These are phyloP conservation scores for Oryzias curvinotus DNA, from an alignment of 2,113 vertebrate species.

Conservation along the genomic window DNA sequence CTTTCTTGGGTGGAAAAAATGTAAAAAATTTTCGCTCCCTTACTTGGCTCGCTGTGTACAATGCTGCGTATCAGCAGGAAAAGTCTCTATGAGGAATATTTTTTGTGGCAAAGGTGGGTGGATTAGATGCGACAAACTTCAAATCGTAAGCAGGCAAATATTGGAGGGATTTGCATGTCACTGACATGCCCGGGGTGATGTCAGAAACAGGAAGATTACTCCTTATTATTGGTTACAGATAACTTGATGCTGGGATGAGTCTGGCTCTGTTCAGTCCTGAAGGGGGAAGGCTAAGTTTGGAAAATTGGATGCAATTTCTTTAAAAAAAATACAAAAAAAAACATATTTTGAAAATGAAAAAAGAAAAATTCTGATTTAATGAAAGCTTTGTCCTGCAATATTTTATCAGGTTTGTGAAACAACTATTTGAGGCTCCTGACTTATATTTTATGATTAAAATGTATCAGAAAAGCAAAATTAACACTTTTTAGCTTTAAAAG, in stretches of 20 bases:
- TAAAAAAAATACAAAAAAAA: no score
- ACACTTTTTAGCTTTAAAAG: no score
- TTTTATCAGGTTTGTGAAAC: no score
- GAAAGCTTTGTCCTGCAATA: no score
- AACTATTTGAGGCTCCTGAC: no score
- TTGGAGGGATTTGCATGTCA: conserved; percentile 44
- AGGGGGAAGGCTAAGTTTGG: not conserved
- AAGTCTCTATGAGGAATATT: conserved; percentile 21
- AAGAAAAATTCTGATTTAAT: no score
- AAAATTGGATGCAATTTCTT: no score
- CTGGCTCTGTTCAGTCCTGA: not conserved
- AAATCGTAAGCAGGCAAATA: conserved; percentile 43
- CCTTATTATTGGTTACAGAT: conserved; percentile 20
- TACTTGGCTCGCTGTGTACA: conserved; percentile 54
- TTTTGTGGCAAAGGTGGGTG: conserved; percentile 39
- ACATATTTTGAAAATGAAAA: no score
- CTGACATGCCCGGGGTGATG: conserved; percentile 42
- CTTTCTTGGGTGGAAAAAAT: conserved; percentile 18
- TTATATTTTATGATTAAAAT: no score
- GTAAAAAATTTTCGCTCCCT: not conserved
- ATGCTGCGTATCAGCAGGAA: conserved; percentile 7
- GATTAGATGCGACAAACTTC: conserved; percentile 48
- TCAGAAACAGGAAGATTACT: conserved; percentile 17
- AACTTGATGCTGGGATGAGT: not conserved
- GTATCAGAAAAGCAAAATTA: no score